Base-by-base conservation (phyloP, 2,113 vertebrate species). In the Poeciliopsis prolifica region DNA sequence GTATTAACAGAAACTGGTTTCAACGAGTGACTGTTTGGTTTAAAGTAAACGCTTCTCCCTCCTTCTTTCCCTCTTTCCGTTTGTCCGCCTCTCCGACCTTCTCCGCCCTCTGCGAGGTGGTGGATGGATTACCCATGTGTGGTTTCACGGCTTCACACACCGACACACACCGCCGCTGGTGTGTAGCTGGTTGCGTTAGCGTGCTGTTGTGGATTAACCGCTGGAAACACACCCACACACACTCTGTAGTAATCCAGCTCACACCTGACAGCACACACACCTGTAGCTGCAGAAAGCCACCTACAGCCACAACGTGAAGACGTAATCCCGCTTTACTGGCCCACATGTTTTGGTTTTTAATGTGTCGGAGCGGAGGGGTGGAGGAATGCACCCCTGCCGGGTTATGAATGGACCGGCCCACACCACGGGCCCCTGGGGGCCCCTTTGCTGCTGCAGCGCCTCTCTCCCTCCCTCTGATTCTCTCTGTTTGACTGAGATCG, bases 191-290 rank as follows among this genome's bases (percentile, higher is more conserved):
- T 86, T 95, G 97, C 94, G 97, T 97, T 96, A 95, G 96, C 96
- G 95, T 96, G 96, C 96, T 92, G 88, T 95, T 95, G 93, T 95
- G 95, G 96, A 97, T 98, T 96, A 97, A 95, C 94, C 88, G 93
- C 70, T 95, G 91, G 92, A 93, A 93, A 95, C 96, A 94, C 92
- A 89, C 22, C 51, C 51, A 58, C 51, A 58, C 51, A 58, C 51
- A n/a, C 51, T 9, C 51, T 58, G 9, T n/a, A 80, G 75, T 71
- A 87, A 80, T 72, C 67, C 68, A 30, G 58, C 72, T 84, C 74
- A 72, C 64, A 67, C 66, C 29, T 72, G 85, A 72, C 78, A 60
- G 63, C 64, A 44, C 74, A 54, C 42, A 54, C 42, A 93, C 90
- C 92, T 93, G 93, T 93, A 93, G 94, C 94, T 92, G 93, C 89